Conservation (phyloP, 2,113 vertebrate species). For the Choloepus hoffmanni region DNA sequence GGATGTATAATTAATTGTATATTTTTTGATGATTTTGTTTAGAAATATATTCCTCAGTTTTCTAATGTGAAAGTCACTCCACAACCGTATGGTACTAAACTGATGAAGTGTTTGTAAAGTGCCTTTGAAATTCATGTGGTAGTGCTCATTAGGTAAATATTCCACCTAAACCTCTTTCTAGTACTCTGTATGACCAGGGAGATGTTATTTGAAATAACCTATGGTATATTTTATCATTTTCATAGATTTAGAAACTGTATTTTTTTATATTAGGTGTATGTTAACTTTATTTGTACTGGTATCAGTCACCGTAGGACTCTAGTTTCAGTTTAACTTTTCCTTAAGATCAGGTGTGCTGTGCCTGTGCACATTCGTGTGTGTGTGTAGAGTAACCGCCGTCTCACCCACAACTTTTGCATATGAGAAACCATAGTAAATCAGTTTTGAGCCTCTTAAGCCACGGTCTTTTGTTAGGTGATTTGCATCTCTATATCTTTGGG, state of each 20-base stretch:
- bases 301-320: background rate
- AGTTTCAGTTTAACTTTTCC: slow-evolving; percentile 16
- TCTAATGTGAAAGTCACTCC: slow-evolving; percentile 14
- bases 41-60: background rate
- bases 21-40: background rate
- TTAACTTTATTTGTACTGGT: background rate
- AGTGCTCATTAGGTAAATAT: slow-evolving; percentile 12
- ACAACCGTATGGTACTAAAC: background rate
- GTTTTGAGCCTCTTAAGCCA: slow-evolving; percentile 29
- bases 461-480: background rate
- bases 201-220: background rate
- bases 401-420: background rate
- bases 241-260: background rate
- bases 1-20: background rate
- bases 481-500: background rate
- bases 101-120: background rate
- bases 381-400: background rate
- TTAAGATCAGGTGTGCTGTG: background rate
- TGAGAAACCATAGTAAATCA: slow-evolving; percentile 9
- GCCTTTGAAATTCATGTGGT: slow-evolving; percentile 50
- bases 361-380: background rate
- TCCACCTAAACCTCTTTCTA: background rate
- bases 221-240: background rate
- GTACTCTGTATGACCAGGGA: background rate
- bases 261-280: background rate